Conservation (phyloP, 2,113 vertebrate genomes). For the Myodes glareolus region DNA sequence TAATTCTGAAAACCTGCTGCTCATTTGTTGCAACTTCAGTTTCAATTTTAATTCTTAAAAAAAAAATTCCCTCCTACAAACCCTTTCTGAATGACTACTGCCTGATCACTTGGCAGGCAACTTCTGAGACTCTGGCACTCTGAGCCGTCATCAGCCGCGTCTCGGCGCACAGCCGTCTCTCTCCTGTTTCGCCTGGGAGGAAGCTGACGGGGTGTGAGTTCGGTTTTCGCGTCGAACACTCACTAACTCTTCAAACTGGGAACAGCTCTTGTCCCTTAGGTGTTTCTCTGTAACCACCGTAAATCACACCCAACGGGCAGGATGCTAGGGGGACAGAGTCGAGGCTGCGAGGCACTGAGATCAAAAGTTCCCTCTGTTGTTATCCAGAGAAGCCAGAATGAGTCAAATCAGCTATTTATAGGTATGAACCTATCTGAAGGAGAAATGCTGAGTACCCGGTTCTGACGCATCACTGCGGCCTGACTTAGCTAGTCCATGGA, state of each 20-base stretch:
- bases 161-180: slow-evolving; percentile 35
- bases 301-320: not conserved
- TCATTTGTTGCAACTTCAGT: slow-evolving; percentile 80
- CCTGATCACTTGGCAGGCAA: slow-evolving; percentile 66
- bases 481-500: not conserved
- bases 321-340: slow-evolving; percentile 8
- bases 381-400: slow-evolving; percentile 19
- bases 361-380: slow-evolving; percentile 48
- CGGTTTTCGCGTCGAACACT: not conserved
- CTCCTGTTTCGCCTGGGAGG: slow-evolving; percentile 26
- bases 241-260: slow-evolving; percentile 14
- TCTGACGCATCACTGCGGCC: not conserved
- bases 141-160: slow-evolving; percentile 34
- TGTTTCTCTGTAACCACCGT: not conserved
- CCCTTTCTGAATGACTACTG: slow-evolving; percentile 82
- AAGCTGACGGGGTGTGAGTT: slow-evolving; percentile 20
- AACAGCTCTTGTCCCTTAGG: not conserved
- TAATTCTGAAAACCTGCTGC: slow-evolving; percentile 81
- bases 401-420: not conserved
- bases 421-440: not conserved
- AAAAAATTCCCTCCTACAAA: slow-evolving; percentile 81
- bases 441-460: not conserved
- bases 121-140: slow-evolving; percentile 71
- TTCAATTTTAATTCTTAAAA: slow-evolving; percentile 83
- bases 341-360: not conserved